Conservation (phyloP, 35 echinoderm and acorn worm species). For the Diadema setosum region DNA sequence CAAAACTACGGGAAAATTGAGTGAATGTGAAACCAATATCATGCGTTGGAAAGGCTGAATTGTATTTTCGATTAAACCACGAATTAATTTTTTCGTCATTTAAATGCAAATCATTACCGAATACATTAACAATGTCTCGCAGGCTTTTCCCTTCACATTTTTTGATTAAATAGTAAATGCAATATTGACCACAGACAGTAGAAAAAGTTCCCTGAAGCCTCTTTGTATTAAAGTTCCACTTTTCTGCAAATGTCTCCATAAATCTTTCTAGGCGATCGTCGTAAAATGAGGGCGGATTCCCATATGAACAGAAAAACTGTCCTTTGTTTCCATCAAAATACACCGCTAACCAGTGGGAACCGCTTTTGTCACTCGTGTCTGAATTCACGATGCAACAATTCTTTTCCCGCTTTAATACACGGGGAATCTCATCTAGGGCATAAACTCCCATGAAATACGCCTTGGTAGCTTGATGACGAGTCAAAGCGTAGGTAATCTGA, state of each 20-base stretch:
- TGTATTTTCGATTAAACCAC: background rate
- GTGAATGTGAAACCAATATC: background rate
- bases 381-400: background rate
- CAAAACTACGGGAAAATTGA: background rate
- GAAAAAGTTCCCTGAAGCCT: background rate
- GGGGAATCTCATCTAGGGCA: background rate
- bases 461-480: background rate
- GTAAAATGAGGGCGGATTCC: constrained; percentile 7
- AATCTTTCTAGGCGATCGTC: background rate
- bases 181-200: constrained; percentile 49
- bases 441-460: constrained; percentile 12
- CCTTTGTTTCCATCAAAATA: background rate
- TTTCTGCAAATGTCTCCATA: background rate
- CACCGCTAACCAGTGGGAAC: background rate
- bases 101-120: background rate
- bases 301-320: constrained; percentile 45
- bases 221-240: background rate
- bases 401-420: background rate
- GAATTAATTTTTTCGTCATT: background rate
- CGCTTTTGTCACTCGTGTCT: constrained; percentile 8
- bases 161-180: constrained; percentile 20
- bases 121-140: background rate
- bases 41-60: background rate
- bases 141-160: background rate
- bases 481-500: background rate